Evolutionary conservation across 2,797 vertebrate genomes (phyloP).

Genomic region (Acanthurus lineatus): DNA sequence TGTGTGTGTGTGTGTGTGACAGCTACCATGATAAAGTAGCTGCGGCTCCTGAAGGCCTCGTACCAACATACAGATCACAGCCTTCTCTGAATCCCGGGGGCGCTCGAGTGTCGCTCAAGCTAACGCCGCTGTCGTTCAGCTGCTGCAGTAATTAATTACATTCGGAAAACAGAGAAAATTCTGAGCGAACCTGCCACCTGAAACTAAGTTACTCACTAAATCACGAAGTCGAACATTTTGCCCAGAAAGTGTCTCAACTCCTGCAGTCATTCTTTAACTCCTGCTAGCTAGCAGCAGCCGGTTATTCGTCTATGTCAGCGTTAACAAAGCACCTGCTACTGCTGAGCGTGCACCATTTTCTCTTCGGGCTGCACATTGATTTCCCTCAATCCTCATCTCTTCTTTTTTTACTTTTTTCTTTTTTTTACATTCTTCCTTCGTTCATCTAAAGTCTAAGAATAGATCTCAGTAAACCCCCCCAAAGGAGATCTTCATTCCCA

Average conservation of each 20-base stretch:
- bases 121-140: conserved; percentile 1
- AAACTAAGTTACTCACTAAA: conserved; percentile 20
- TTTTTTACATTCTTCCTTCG: conserved; percentile 31
- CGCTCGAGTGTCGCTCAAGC: conserved; percentile 36
- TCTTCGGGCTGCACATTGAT: conserved; percentile 69
- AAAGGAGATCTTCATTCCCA: conserved; percentile 52
- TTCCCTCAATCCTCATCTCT: conserved; percentile 47
- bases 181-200: neutral
- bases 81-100: conserved; percentile 38
- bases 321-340: conserved; percentile 54
- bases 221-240: conserved; percentile 18
- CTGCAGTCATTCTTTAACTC: neutral
- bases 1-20: conserved; percentile 55
- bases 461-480: conserved; percentile 46
- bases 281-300: neutral
- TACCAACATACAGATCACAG: conserved; percentile 39
- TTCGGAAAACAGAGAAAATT: neutral
- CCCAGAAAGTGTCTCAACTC: conserved; percentile 12
- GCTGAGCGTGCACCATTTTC: conserved; percentile 54
- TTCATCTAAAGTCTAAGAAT: conserved; percentile 60
- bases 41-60: conserved; percentile 24
- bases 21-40: conserved; percentile 60
- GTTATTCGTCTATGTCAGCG: conserved; percentile 55
- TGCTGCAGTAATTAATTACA: conserved; percentile 5
- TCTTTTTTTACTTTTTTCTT: conserved; percentile 17